Evolutionary conservation across 2,113 vertebrate species (phyloP).

Genomic region (Gracilinanus agilis): DNA sequence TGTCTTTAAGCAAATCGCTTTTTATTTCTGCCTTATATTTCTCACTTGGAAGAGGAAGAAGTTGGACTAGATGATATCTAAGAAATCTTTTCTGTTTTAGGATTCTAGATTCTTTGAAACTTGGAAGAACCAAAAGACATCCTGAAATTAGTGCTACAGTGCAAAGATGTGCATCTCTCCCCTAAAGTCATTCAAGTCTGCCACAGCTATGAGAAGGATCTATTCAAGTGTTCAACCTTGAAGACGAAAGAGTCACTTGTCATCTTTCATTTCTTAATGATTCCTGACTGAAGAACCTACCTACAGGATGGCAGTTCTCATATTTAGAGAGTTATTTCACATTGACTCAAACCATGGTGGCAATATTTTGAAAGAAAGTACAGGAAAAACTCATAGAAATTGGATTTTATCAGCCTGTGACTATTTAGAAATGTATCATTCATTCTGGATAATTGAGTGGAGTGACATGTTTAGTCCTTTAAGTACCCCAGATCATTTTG

Average conservation of each 20-base stretch:
- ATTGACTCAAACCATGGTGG: neutral
- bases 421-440: neutral
- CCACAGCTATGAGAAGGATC: neutral
- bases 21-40: neutral
- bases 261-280: neutral
- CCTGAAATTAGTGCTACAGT: neutral
- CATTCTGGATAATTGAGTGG: neutral
- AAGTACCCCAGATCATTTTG: neutral
- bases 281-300: neutral
- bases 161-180: neutral
- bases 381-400: neutral
- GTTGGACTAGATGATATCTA: neutral
- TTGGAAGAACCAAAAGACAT: conserved; percentile 13
- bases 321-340: neutral
- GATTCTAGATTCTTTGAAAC: neutral
- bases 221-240: neutral
- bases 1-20: neutral
- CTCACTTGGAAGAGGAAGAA: neutral
- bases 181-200: neutral
- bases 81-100: too few relatives aligned
- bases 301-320: fast-evolving
- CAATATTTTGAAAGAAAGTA: neutral
- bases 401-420: neutral
- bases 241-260: neutral
- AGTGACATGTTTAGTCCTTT: neutral